These are phyloP conservation scores for Cephus runcator DNA, from an alignment of 2,888 invertebrate genomes.

Conservation along the genomic window DNA sequence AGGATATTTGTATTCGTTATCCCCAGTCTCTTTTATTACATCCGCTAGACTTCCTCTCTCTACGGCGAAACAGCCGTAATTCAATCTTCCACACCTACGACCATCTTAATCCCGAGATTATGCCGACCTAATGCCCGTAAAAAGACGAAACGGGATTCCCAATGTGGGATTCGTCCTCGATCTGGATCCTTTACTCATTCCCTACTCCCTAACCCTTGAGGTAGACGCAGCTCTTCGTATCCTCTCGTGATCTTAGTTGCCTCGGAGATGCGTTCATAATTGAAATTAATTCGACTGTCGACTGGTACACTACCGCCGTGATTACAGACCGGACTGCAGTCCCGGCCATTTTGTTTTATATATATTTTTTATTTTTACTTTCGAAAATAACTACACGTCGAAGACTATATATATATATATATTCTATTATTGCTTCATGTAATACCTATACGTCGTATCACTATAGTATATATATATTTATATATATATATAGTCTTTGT, in stretches of 20 bases:
- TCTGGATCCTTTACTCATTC: background rate
- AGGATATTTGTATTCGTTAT: background rate
- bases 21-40: background rate
- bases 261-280: conserved; percentile 20
- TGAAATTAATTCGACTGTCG: conserved; percentile 25
- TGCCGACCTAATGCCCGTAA: conserved; percentile 41
- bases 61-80: conserved; percentile 33
- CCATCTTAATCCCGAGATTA: conserved; percentile 52
- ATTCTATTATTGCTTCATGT: no score
- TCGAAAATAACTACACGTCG: no score
- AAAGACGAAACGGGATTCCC: conserved; percentile 25
- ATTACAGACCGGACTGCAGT: background rate
- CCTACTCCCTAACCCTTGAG: background rate
- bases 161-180: background rate
- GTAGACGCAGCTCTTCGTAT: background rate
- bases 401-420: no score
- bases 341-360: background rate
- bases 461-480: background rate
- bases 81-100: conserved; percentile 49
- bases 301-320: conserved; percentile 17
- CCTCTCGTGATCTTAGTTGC: background rate
- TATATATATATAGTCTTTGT: background rate
- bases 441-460: background rate
- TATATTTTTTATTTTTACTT: background rate
- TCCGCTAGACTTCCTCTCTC: background rate